Percentiles rank a stretch among this genome's conserved stretches.
Evolutionary conservation across 2,797 vertebrate genomes (phyloP).

Genomic region (Glyptemys insculpta): DNA sequence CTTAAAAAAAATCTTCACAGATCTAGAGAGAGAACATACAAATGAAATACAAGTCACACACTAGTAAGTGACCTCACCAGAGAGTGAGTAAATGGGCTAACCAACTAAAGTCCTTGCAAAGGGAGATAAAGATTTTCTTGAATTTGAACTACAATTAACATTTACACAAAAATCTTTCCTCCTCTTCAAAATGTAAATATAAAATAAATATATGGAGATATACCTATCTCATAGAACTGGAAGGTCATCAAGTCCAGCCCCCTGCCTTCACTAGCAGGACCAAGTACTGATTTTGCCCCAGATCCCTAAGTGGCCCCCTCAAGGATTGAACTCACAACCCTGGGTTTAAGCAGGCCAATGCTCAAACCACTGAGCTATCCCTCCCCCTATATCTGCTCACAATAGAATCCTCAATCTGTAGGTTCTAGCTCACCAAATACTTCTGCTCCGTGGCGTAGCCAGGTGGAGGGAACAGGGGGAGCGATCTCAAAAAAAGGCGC

Average conservation of each 20-base stretch:
- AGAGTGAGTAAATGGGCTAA: background rate
- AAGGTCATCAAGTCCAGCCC: too few relatives aligned
- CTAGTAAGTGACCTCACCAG: background rate
- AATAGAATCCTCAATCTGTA: background rate
- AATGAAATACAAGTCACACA: conserved; percentile 7
- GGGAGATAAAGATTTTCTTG: background rate
- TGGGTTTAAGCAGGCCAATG: too few relatives aligned
- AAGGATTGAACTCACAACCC: too few relatives aligned
- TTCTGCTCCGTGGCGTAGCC: background rate
- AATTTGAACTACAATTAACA: background rate
- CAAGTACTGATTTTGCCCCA: too few relatives aligned
- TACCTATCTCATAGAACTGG: too few relatives aligned
- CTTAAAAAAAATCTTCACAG: background rate
- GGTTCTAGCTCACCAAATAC: background rate
- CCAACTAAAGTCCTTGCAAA: background rate
- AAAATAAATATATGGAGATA: too few relatives aligned
- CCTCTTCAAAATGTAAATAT: background rate
- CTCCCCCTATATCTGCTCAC: background rate
- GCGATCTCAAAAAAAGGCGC: too few relatives aligned
- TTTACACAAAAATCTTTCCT: background rate
- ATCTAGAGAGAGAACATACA: background rate
- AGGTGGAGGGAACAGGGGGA: too few relatives aligned
- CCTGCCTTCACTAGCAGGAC: too few relatives aligned
- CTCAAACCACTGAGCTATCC: too few relatives aligned
- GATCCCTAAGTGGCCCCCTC: too few relatives aligned